Evolutionary conservation across 2,888 invertebrate species (phyloP).

Genomic region (Anodontia alba): DNA sequence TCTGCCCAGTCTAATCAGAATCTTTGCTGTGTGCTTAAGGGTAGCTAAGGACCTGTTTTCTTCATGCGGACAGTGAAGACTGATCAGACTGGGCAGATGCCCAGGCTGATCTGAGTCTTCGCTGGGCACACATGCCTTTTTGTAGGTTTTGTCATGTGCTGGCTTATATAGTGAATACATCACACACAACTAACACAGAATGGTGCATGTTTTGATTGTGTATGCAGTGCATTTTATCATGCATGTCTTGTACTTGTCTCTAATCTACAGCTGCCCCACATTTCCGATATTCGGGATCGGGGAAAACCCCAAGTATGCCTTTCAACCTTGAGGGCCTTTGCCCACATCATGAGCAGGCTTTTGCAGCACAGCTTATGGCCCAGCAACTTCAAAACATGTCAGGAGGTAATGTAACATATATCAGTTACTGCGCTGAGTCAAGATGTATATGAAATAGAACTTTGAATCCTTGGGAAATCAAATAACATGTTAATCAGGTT

Average conservation of each 20-base stretch:
- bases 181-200: neutral
- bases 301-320: slow-evolving; percentile 65
- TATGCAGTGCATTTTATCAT: slow-evolving; percentile 29
- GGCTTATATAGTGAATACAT: neutral
- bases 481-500: too few species aligned
- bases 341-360: slow-evolving; percentile 81
- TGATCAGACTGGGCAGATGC: too few species aligned
- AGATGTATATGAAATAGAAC: too few species aligned
- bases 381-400: slow-evolving; percentile 71
- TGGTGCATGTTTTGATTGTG: slow-evolving; percentile 12
- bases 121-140: too few species aligned
- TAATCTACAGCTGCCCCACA: slow-evolving; percentile 76
- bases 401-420: slow-evolving; percentile 65
- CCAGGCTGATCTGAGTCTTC: too few species aligned
- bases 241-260: slow-evolving; percentile 59
- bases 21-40: too few species aligned
- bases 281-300: slow-evolving; percentile 81
- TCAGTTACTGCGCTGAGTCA: neutral
- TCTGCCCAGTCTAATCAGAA: too few species aligned
- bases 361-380: slow-evolving; percentile 78
- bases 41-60: too few species aligned
- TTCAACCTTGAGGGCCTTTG: slow-evolving; percentile 77
- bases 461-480: too few species aligned
- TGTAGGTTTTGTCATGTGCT: too few species aligned
- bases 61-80: too few species aligned